A percentile compares a stretch with the other conserved stretches of the same genome.
Evolutionary conservation across 2,888 invertebrate genomes (phyloP).

Genomic region (Campoletis raptor): DNA sequence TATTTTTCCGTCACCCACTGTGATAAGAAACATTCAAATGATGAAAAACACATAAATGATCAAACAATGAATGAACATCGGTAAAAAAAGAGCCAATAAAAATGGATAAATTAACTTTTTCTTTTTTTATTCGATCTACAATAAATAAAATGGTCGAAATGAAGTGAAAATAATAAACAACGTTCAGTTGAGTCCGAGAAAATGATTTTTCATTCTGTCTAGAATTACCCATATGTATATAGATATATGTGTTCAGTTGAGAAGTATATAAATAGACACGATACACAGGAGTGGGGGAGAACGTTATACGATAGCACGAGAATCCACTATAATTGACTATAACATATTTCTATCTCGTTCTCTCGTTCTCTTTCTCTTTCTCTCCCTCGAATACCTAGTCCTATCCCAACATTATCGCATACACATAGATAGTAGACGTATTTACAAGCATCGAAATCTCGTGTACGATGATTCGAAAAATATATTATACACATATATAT

Average conservation of each 20-base stretch:
- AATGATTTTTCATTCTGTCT: conserved; percentile 9
- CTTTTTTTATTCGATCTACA: neutral
- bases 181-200: neutral
- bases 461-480: conserved; percentile 2
- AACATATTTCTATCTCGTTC: conserved; percentile 2
- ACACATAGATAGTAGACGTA: conserved; percentile 36
- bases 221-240: conserved; percentile 18
- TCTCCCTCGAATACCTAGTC: conserved; percentile 38
- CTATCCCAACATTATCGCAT: conserved; percentile 63
- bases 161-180: neutral
- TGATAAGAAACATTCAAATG: neutral
- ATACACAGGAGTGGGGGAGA: conserved; percentile 19
- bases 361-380: neutral
- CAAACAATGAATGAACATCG: no score
- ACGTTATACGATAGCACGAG: conserved; percentile 54
- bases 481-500: neutral
- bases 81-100: neutral
- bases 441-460: conserved; percentile 13
- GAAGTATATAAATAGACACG: conserved; percentile 58
- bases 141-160: neutral
- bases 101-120: neutral
- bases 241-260: conserved; percentile 9
- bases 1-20: neutral
- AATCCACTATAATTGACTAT: conserved; percentile 21
- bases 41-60: neutral